Conservation (phyloP, 2,113 vertebrate genomes). For the Anas platyrhynchos region DNA sequence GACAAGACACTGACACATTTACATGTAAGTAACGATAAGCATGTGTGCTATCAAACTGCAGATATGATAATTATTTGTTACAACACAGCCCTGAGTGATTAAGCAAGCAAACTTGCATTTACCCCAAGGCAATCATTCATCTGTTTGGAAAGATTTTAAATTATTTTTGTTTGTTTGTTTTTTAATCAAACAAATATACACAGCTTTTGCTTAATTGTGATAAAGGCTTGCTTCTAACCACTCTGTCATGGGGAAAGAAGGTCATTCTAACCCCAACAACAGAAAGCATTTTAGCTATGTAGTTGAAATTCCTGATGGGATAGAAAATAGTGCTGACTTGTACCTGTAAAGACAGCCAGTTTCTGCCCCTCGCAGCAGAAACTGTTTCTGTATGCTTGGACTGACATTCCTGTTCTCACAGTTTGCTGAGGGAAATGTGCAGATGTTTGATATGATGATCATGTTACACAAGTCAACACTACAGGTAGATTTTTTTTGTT, state of each 20-base stretch:
- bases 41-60: neutral
- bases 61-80: neutral
- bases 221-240: neutral
- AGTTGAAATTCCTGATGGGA: neutral
- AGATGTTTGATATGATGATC: neutral
- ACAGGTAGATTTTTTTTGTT: neutral
- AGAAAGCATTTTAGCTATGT: neutral
- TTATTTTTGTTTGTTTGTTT: neutral
- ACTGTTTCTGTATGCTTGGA: neutral
- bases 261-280: neutral
- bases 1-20: neutral
- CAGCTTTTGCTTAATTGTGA: neutral
- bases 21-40: neutral
- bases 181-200: neutral
- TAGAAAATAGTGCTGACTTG: neutral
- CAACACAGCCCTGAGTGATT: neutral
- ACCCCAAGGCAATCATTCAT: neutral
- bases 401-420: neutral
- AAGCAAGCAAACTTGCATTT: neutral
- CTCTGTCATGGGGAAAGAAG: neutral
- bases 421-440: neutral
- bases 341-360: fast-evolving
- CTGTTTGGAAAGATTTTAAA: neutral
- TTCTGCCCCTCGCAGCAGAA: neutral
- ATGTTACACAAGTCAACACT: neutral